Percentiles rank a stretch among this genome's conserved stretches.
Conservation (phyloP, 2,888 invertebrate species). For the Cataglyphis cursor region DNA sequence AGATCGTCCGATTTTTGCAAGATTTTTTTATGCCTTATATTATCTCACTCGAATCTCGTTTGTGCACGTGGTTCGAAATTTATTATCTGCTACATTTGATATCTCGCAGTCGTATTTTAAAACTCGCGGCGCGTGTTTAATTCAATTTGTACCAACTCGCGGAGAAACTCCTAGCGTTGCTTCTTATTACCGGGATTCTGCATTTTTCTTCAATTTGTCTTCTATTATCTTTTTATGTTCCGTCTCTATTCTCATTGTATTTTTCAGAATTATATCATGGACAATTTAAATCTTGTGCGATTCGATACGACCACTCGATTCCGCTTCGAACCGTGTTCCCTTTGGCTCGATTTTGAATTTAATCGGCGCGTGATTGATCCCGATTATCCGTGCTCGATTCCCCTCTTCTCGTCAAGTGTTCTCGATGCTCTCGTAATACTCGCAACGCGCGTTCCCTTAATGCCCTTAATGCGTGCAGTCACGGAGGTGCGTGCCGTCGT, state of each 20-base stretch:
- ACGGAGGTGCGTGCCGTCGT: slow-evolving; percentile 26
- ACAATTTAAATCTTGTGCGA: slow-evolving; percentile 24
- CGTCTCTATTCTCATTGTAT: background rate
- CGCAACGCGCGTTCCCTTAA: slow-evolving; percentile 42
- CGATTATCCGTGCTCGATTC: slow-evolving; percentile 36
- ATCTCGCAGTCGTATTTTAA: background rate
- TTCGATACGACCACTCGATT: slow-evolving; percentile 28
- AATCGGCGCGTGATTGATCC: slow-evolving; percentile 42
- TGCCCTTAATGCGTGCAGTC: slow-evolving; percentile 38
- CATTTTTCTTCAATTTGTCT: background rate
- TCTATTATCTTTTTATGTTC: background rate
- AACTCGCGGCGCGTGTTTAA: background rate
- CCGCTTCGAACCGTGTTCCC: background rate
- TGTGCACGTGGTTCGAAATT: background rate
- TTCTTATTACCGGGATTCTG: background rate
- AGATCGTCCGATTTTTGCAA: background rate
- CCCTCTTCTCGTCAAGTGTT: slow-evolving; percentile 28
- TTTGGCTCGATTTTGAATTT: slow-evolving; percentile 50
- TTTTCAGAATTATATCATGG: background rate
- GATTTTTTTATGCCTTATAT: background rate
- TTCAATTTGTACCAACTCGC: background rate
- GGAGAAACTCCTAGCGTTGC: background rate
- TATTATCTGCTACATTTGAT: background rate
- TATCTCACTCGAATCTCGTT: background rate
- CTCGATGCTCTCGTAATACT: slow-evolving; percentile 38